phyloP scores from a whole-genome alignment of 1,140 invertebrate species.

The Paralvinella palmiformis region DNA sequence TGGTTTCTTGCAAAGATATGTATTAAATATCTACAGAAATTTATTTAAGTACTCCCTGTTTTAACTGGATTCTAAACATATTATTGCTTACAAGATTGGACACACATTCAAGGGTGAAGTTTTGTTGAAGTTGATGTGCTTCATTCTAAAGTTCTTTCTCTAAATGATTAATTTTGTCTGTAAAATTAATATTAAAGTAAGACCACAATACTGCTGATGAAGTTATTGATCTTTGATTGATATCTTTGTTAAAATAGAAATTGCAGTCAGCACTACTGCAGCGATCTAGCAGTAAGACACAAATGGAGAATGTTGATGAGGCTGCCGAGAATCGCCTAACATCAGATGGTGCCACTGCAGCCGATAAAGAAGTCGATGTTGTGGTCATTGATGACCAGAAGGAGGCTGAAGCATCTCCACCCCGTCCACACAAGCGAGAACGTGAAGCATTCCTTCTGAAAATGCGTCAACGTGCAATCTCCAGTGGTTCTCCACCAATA shows the following conservation, averaged over 20 bases:
- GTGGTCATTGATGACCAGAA: constrained; percentile 49
- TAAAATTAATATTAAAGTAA: no score
- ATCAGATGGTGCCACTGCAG: not conserved
- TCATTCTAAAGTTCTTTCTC: no score
- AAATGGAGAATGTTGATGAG: constrained; percentile 60
- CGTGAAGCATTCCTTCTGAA: constrained; percentile 51
- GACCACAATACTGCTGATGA: no score
- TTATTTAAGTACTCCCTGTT: no score
- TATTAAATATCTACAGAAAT: no score
- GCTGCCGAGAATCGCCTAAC: constrained; percentile 53
- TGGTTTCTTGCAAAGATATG: no score
- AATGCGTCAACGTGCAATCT: constrained; percentile 2
- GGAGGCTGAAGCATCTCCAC: not conserved
- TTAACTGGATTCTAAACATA: no score
- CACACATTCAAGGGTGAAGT: no score
- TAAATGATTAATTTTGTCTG: no score
- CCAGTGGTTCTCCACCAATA: not conserved
- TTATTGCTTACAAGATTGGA: no score
- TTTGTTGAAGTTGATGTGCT: no score
- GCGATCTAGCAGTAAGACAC: constrained; percentile 63
- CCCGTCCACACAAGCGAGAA: constrained; percentile 8
- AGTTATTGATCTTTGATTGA: no score
- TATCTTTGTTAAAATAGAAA: constrained; percentile 64
- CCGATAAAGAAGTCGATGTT: constrained; percentile 29
- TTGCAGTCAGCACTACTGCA: constrained; percentile 75